phyloP scores from a whole-genome alignment of 1,140 invertebrate genomes.

The Drosophila pachea region DNA sequence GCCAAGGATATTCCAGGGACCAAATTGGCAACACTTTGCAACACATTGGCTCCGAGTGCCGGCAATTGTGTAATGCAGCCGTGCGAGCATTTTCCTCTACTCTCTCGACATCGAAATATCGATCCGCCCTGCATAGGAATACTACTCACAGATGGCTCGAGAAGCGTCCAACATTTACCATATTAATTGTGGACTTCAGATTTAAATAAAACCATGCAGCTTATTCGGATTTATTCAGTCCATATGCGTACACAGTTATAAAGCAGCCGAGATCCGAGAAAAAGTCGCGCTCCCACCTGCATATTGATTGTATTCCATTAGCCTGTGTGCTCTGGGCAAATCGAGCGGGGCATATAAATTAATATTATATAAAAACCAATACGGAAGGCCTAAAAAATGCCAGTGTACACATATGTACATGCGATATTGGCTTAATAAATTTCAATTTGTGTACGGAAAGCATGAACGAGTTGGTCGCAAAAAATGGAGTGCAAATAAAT shows the following conservation, averaged over 20 bases:
- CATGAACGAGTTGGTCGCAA: not conserved
- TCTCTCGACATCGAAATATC: not conserved
- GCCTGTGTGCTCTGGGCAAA: conserved; percentile 18
- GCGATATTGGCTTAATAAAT: conserved; percentile 26
- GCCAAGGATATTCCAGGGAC: conserved; percentile 5
- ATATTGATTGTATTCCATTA: conserved; percentile 13
- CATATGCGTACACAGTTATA: not conserved
- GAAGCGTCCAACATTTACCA: too few relatives aligned
- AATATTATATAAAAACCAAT: conserved; percentile 20
- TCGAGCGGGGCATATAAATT: conserved; percentile 3
- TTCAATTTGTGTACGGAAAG: conserved; percentile 4
- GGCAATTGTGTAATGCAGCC: conserved; percentile 1
- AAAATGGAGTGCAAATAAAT: not conserved
- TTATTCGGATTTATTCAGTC: too few relatives aligned
- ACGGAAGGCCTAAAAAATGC: not conserved
- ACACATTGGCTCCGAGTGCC: not conserved
- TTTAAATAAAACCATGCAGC: conserved; percentile 9
- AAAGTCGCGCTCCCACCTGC: conserved; percentile 10
- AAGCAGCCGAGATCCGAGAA: conserved; percentile 10
- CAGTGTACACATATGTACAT: not conserved
- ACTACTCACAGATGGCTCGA: not conserved
- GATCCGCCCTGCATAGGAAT: conserved; percentile 11
- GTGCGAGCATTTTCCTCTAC: not conserved
- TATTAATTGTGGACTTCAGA: not conserved
- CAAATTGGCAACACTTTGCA: conserved; percentile 18